Evolutionary conservation across 2,797 vertebrate species (phyloP).

Genomic region (Tauraco hartlaubi): DNA sequence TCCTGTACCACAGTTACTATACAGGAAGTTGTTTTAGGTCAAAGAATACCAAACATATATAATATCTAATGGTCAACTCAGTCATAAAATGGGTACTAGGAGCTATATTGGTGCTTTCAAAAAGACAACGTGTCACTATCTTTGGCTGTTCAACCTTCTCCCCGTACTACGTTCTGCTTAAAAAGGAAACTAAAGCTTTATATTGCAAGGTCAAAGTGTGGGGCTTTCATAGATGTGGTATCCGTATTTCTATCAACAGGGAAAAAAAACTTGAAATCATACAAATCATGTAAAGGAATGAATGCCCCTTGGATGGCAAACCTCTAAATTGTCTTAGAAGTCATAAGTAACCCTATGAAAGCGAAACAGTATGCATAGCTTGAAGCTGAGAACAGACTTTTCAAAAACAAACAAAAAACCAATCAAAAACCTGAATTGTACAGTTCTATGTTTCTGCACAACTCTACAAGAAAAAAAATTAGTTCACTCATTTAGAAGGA

Average conservation of each 20-base stretch:
- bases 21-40: not conserved
- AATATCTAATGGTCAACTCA: not conserved
- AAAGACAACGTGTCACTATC: accelerated
- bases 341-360: not conserved
- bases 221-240: not conserved
- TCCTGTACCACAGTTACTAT: not conserved
- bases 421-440: not conserved
- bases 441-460: not conserved
- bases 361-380: not conserved
- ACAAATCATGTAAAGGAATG: not conserved
- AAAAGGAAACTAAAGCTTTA: not conserved
- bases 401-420: not conserved
- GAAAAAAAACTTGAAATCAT: not conserved
- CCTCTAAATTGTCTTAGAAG: not conserved
- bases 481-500: not conserved
- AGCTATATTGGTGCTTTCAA: not conserved
- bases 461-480: not conserved
- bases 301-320: not conserved
- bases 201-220: not conserved
- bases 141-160: not conserved
- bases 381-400: not conserved
- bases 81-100: not conserved
- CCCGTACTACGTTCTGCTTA: not conserved
- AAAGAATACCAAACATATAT: not conserved
- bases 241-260: not conserved